A percentile compares a stretch with the other conserved stretches of the same genome.
phyloP scores from a whole-genome alignment of 2,888 invertebrate genomes.

The Mantis religiosa region DNA sequence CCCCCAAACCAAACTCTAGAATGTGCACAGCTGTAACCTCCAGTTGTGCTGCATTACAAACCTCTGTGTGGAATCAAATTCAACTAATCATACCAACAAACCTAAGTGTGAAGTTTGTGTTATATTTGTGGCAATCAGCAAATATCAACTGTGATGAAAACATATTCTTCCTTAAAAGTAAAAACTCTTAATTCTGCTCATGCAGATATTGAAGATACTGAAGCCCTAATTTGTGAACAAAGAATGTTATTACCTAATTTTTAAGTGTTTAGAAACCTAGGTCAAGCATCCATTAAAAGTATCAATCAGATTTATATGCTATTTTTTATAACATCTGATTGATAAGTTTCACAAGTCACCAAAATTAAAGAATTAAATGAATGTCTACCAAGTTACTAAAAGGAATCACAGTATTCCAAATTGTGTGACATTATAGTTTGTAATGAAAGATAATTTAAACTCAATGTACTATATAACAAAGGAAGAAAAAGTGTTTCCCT shows the following conservation, averaged over 20 bases:
- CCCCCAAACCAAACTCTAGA: slow-evolving; percentile 16
- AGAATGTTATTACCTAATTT: not conserved
- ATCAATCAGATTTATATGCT: not conserved
- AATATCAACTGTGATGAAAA: slow-evolving; percentile 19
- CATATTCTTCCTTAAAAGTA: not conserved
- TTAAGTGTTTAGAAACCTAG: slow-evolving; percentile 10
- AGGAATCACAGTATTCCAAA: not conserved
- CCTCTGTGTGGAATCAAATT: not conserved
- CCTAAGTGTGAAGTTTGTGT: not conserved
- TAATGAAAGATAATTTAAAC: not conserved
- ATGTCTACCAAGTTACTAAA: not conserved
- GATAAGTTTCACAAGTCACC: not conserved
- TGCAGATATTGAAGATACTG: not conserved
- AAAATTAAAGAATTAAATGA: not conserved
- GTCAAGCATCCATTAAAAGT: not conserved
- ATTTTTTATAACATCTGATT: not conserved
- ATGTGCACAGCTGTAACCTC: slow-evolving; percentile 19
- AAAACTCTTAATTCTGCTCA: not conserved
- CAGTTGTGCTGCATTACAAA: not conserved
- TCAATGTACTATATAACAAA: not conserved
- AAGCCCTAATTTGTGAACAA: not conserved
- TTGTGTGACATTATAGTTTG: not conserved
- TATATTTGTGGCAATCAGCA: not conserved
- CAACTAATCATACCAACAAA: not conserved
- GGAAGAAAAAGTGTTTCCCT: too few species aligned